Base-by-base conservation (phyloP, 2,797 vertebrate genomes). In the Florisuga fusca region DNA sequence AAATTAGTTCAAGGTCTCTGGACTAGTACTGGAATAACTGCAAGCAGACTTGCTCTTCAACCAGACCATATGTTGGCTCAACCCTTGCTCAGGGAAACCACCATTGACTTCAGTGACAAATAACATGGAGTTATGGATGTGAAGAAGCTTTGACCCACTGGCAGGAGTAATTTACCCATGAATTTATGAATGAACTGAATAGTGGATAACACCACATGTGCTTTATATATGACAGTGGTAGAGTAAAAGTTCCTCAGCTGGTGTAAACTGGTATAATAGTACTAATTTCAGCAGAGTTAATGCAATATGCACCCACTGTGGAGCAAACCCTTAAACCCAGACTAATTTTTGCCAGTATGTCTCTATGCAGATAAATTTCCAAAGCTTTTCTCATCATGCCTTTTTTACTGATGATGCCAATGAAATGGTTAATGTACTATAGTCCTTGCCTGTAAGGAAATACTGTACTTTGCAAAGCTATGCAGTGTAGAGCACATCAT, bases 281-380 rank as follows among this genome's bases (percentile, higher is more conserved):
- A 48, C 87, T 90, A 83, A 64, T 55, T 87, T 68, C 74, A 36
- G 26, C 53, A 59, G 55, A 92, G 43, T 90, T 87, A 61, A 74
- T 68, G 55, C 53, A 63, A 53, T 55, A 58, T 77, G 67, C 87
- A 68, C 76, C 61, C 41, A 59, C 45, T 31, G 41, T 93, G 84
- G 66, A 91, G 72, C 74, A 91, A 92, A 81, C 48, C 67, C 11
- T 76, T 57, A 76, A 86, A n/a, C 63, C 74, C 74, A 62, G 71
- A 74, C 64, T 81, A 36, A 79, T 92, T 94, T 95, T 93, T 93
- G 75, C 78, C 89, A 69, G 12, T 84, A 8, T 93, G 76, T 93
- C 68, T 95, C 68, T 84, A 68, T 95, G 95, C 85, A 93, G 91
- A 83, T 91, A 84, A 97, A 95, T 54, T 89, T 73, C 87, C 86